Base-by-base conservation (phyloP, 2,888 invertebrate genomes). In the Scaptomyza parva region DNA sequence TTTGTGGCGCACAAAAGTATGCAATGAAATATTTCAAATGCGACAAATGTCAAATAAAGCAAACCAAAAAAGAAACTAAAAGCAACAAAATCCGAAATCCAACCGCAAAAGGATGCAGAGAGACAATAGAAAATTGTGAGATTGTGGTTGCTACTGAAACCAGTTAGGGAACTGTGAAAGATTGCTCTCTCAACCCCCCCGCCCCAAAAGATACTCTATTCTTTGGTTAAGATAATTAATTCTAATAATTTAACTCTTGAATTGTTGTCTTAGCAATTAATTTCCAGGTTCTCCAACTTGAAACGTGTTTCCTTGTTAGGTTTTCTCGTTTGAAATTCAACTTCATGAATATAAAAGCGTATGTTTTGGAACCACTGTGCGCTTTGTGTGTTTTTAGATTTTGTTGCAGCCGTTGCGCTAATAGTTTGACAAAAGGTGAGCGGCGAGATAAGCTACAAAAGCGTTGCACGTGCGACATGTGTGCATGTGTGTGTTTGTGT, bases 21-120 rank as follows among this genome's bases (percentile, higher is more conserved):
- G 82, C 82, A 85, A 82, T 85, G 82, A 82, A 78, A 78, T 69
- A 78, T 71, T 61, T 78, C 60, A 76, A 78, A 54, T 65, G 76
- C 68, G 70, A 76, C 72, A 80, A 82, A 59, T 57, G 58, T 45
- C 33, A 22, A 5, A 30, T 35, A 35, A 20, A 26, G 18, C n/a
- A 11, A 24, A 50, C 8, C n/a, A 24, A 6, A 24, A 24, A 24
- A 20, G 22, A 8, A 26, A 45, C 47, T 20, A 18, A 35, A 18
- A 3, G 3, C 18, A 18, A 11, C 7, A 26, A 12, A 12, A 12
- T 11, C 3, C 4, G n/a, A n/a, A n/a, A n/a, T n/a, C n/a, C n/a
- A n/a, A n/a, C 7, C 14, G 8, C 35, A 35, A 35, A 14, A 35
- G 14, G 14, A 35, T n/a, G n/a, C n/a, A 14, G 1, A 37, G 12